Base-by-base conservation (phyloP, 1,140 invertebrate genomes). In the Caenorhabditis inopinata region DNA sequence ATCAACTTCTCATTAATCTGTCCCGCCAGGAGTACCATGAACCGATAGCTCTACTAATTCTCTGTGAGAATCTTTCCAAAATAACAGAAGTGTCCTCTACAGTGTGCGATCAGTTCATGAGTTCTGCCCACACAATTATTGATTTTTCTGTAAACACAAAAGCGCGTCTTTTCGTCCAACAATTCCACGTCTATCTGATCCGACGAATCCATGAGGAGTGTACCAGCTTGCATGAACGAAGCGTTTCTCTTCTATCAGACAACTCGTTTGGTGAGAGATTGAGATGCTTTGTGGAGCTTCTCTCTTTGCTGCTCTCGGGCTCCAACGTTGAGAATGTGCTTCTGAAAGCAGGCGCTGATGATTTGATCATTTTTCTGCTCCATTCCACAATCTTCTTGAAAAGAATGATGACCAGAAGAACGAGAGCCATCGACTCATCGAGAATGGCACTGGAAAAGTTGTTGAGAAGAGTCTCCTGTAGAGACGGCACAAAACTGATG, bases 371-470 rank as follows among this genome's bases (percentile, higher is more conserved):
- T 23, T 58, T 58, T 32, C 38, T 79, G 4, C 46, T 79, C 0
- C 78, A 79, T 25, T 74, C 58, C 1, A 79, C 78, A 5, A 75
- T 79, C 1, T 75, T 68, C 29, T n/a, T 79, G 32, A 79, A 79
- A 42, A 16, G 76, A 38, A 45, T 49, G 45, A 48, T 48, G 45
- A 48, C 47, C 3, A 4, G 74, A 47, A 32, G 62, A 32, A 79
- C 62, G 6, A 21, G 78, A 29, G 62, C 78, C 1, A 51, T 74
- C 6, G 78, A 79, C 35, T 68, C 58, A 21, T 74, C 51, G 12
- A 18, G 73, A 16, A 46, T 46, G 7, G 78, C 78, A 16, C 18
- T 79, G 46, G 78, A 79, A 29, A 27, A 49, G 1, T 21, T 79
- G 16, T 62, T 79, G 45, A 74, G 46, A n/a, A 32, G 58, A 27